A percentile compares a stretch with the other conserved stretches of the same genome.
phyloP scores from a whole-genome alignment of 2,113 vertebrate species.

The Channa maculata region DNA sequence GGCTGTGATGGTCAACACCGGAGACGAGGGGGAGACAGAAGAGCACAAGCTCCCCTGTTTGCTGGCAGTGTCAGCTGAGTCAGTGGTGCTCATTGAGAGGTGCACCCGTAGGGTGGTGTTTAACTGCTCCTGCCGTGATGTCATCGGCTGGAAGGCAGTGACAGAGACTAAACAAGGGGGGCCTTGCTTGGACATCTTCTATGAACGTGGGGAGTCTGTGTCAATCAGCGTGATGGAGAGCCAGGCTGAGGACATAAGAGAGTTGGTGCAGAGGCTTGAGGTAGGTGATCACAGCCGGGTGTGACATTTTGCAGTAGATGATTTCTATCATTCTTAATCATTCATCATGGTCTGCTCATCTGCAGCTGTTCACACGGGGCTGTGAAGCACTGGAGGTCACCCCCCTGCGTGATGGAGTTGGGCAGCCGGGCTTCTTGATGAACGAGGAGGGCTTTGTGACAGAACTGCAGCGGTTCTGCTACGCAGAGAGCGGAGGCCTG shows the following conservation, averaged over 20 bases:
- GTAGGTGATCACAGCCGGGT: conserved; percentile 66
- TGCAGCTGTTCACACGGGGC: conserved; percentile 89
- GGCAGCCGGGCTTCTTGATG: conserved; percentile 90
- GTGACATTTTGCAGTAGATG: neutral
- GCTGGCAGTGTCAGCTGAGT: conserved; percentile 88
- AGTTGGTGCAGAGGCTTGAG: conserved; percentile 90
- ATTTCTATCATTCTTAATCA: neutral
- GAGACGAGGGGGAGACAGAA: conserved; percentile 57
- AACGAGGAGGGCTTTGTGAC: conserved; percentile 90
- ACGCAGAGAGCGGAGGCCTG: conserved; percentile 90
- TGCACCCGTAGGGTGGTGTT: conserved; percentile 86
- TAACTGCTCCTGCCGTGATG: conserved; percentile 91
- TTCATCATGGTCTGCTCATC: neutral
- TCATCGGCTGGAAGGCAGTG: conserved; percentile 90
- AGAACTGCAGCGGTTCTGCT: conserved; percentile 90
- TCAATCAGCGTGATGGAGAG: conserved; percentile 83
- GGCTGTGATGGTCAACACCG: conserved; percentile 82
- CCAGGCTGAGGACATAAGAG: conserved; percentile 86
- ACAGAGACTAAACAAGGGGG: conserved; percentile 77
- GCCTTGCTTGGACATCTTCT: conserved; percentile 88
- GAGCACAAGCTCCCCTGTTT: conserved; percentile 84
- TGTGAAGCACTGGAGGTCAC: conserved; percentile 91
- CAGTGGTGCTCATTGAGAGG: conserved; percentile 89
- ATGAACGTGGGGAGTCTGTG: conserved; percentile 88
- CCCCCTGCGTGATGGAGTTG: conserved; percentile 87